A percentile compares a stretch with the other conserved stretches of the same genome.
phyloP scores from a whole-genome alignment of 2,888 invertebrate species.

The Acronicta aceris region DNA sequence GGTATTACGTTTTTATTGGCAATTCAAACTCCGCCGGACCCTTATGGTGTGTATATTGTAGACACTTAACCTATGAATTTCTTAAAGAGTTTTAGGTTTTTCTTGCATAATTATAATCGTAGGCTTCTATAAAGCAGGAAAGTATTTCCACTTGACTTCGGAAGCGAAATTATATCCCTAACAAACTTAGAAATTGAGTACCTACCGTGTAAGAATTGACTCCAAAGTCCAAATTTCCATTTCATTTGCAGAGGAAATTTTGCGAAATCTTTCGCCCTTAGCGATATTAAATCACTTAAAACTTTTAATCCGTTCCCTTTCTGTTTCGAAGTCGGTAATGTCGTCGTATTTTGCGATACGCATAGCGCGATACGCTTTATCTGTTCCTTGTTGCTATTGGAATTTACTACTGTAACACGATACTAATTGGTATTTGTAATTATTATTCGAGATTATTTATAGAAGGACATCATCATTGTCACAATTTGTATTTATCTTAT shows the following conservation, averaged over 20 bases:
- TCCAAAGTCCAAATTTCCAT: conserved; percentile 48
- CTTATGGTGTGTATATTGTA: too few species aligned
- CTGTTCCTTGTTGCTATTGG: conserved; percentile 22
- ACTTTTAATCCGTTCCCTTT: conserved; percentile 55
- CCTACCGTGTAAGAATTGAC: conserved; percentile 33
- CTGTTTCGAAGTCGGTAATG: conserved; percentile 40
- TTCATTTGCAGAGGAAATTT: conserved; percentile 51
- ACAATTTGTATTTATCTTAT: too few species aligned
- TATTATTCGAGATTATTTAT: not conserved
- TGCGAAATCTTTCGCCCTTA: conserved; percentile 43
- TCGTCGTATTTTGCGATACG: conserved; percentile 35
- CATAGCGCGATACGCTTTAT: conserved; percentile 36
- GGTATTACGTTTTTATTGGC: too few species aligned
- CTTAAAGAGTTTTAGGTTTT: too few species aligned
- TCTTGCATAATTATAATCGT: too few species aligned
- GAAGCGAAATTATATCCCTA: conserved; percentile 11
- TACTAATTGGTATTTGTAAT: not conserved
- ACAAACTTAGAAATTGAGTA: conserved; percentile 25
- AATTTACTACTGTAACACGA: conserved; percentile 24
- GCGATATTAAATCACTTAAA: conserved; percentile 56
- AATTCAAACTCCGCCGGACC: too few species aligned
- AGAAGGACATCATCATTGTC: not conserved
- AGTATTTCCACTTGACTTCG: conserved; percentile 1
- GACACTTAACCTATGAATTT: too few species aligned
- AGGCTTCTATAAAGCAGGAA: not conserved